Percentiles rank a stretch among this genome's conserved stretches.
phyloP scores from a whole-genome alignment of 2,888 invertebrate species.

The Trissolcus brochymenae region DNA sequence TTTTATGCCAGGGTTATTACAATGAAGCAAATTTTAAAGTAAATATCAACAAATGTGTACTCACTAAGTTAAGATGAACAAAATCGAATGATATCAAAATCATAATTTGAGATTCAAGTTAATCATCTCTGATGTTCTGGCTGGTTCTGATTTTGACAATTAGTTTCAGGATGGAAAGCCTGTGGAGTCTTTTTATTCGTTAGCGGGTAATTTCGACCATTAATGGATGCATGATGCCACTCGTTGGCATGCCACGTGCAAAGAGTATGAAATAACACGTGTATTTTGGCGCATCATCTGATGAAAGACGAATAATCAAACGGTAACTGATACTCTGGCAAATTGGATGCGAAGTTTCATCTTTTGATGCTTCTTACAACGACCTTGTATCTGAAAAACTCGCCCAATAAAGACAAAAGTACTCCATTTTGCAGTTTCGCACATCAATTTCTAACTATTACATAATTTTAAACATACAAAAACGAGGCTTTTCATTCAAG shows the following conservation, averaged over 20 bases:
- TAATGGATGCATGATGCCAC: slow-evolving; percentile 62
- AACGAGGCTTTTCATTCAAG: not conserved
- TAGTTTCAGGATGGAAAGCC: not conserved
- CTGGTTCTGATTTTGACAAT: not conserved
- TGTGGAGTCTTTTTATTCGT: no score
- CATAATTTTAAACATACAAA: no score
- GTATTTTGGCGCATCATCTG: slow-evolving; percentile 52
- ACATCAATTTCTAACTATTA: no score
- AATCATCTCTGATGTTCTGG: no score
- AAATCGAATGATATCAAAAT: no score
- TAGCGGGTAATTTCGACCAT: slow-evolving; percentile 8
- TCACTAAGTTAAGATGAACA: no score
- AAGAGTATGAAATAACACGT: slow-evolving; percentile 56
- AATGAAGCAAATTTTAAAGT: not conserved
- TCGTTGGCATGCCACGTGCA: slow-evolving; percentile 67
- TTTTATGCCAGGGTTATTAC: slow-evolving; percentile 22
- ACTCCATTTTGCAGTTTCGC: no score
- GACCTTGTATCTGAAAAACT: not conserved
- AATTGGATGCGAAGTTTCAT: slow-evolving; percentile 31
- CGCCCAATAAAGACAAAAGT: not conserved
- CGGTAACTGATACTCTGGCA: slow-evolving; percentile 28
- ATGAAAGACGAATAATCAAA: slow-evolving; percentile 37
- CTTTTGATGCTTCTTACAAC: not conserved
- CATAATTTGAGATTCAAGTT: not conserved
- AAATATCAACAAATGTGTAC: no score